Base-by-base conservation (phyloP, 2,113 vertebrate species). In the Fulmarus glacialis region DNA sequence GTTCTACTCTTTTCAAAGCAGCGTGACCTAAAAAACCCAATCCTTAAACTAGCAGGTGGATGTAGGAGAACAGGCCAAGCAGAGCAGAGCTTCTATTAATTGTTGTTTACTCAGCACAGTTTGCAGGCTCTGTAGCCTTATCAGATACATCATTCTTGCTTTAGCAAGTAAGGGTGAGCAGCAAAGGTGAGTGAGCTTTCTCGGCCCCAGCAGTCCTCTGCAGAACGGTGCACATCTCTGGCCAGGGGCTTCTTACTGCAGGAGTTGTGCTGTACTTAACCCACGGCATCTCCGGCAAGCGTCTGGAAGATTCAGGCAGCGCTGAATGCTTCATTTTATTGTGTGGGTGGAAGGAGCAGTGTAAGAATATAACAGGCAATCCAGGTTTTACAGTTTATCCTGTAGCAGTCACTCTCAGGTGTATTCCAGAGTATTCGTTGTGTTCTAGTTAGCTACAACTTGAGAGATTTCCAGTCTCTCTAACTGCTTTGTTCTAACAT, bases 351-450 rank as follows among this genome's bases (percentile, higher is more conserved):
- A 42, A 82, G 47, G 43, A 80, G 20, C 48, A 67, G 6, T 0
- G 0, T 66, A 34, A 66, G 26, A 45, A 6, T 34, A 1, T 52
- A 38, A 67, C 12, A 88, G 40, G 7, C 40, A 36, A n/a, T 62
- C 43, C 53, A 58, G 48, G 47, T 58, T 87, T 89, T 88, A 42
- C n/a, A 60, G 36, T 36, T 77, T 17, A 18, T 74, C 27, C 24
- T 42, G 21, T 30, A 48, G 30, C 1, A 0, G 6, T 60, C 45
- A 16, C 30, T 77, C 21, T 47, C 22, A 26, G 23, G 19, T 67
- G 27, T 40, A 32, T 59, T 75, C 34, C 85, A 50, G 21, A 63
- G 14, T 22, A 16, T 82, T 79, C 0, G 0, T 10, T 36, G 21
- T 55, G 55, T 62, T 66, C 16, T 23, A 12, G 8, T n/a, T 66